Evolutionary conservation across 1,140 invertebrate genomes (phyloP).

Genomic region (Bombus fervidus): DNA sequence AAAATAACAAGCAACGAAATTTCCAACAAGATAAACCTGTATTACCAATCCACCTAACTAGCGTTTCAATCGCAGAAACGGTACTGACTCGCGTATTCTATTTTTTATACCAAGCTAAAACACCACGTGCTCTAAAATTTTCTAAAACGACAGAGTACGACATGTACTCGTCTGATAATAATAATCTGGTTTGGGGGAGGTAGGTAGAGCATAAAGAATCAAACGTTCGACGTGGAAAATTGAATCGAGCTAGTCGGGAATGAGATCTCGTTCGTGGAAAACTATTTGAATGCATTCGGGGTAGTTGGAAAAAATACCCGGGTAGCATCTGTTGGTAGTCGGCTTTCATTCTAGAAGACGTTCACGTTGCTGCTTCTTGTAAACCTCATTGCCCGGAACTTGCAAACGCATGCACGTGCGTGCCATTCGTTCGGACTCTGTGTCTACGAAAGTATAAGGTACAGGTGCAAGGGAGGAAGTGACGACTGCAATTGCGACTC

Average conservation of each 20-base stretch:
- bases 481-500: conserved; percentile 62
- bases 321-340: conserved; percentile 51
- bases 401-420: conserved; percentile 64
- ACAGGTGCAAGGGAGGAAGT: conserved; percentile 54
- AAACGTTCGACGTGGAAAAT: conserved; percentile 6
- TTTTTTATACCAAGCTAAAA: not conserved
- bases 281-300: conserved; percentile 17
- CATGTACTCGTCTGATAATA: not conserved
- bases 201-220: not conserved
- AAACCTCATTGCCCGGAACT: conserved; percentile 57
- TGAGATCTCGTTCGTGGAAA: not conserved
- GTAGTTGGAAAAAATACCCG: conserved; percentile 33
- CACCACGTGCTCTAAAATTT: not conserved
- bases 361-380: conserved; percentile 61
- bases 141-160: not conserved
- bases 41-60: too few relatives aligned
- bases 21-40: not conserved
- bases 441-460: conserved; percentile 53
- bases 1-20: too few relatives aligned
- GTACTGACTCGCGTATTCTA: too few relatives aligned
- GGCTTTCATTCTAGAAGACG: conserved; percentile 57
- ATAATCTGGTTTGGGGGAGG: not conserved
- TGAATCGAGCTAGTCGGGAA: conserved; percentile 10
- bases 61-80: too few relatives aligned
- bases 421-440: conserved; percentile 63